These are phyloP conservation scores for Salvator merianae DNA, from an alignment of 2,113 vertebrate species.

Conservation along the genomic window DNA sequence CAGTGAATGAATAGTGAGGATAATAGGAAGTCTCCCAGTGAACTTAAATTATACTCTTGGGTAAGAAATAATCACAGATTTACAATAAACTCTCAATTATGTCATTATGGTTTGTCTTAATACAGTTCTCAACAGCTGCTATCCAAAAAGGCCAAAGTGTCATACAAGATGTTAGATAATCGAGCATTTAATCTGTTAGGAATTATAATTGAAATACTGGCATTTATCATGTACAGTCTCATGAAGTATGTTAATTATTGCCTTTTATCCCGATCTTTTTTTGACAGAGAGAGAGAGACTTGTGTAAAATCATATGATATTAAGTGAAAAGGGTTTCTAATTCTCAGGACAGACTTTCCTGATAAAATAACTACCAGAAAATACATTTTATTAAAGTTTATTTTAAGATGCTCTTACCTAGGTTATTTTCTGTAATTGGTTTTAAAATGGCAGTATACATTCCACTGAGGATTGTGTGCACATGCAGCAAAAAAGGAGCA, in stretches of 20 bases:
- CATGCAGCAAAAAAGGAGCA: no score
- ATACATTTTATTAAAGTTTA: no score
- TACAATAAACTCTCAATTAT: not conserved
- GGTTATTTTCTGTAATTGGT: no score
- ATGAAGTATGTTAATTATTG: not conserved
- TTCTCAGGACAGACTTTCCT: not conserved
- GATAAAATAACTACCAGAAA: no score
- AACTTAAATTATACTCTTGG: not conserved
- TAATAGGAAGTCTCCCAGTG: not conserved
- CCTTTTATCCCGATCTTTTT: not conserved
- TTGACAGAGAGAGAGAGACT: not conserved
- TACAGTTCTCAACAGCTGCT: slow-evolving; percentile 7
- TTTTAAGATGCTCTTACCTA: no score
- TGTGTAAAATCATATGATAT: not conserved
- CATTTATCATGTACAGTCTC: not conserved
- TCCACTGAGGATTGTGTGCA: no score
- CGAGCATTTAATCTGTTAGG: not conserved
- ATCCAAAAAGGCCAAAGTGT: slow-evolving; percentile 1
- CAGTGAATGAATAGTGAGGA: not conserved
- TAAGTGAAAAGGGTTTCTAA: not conserved
- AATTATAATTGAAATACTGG: not conserved
- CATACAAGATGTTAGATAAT: slow-evolving; percentile 8
- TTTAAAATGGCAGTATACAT: no score
- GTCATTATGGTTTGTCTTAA: not conserved
- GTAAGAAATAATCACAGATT: not conserved